Percentiles rank a stretch among this genome's conserved stretches.
These are phyloP conservation scores for Iguana delicatissima DNA, from an alignment of 2,797 vertebrate genomes.

Conservation along the genomic window DNA sequence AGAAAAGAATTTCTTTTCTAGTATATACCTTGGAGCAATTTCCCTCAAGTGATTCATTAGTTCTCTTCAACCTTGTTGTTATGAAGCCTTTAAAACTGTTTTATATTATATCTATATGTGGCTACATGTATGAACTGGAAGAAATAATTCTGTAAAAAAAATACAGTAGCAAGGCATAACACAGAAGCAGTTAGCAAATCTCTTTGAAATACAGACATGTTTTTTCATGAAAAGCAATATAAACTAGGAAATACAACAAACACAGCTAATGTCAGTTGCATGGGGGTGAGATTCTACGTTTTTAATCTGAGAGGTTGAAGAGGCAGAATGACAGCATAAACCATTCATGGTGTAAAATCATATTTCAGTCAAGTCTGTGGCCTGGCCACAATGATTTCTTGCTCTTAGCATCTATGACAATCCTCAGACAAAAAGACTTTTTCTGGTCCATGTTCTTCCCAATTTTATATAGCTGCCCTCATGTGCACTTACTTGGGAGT, in stretches of 20 bases:
- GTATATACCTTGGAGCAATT: background rate
- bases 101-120: background rate
- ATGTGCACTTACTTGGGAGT: background rate
- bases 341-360: slow-evolving; percentile 18
- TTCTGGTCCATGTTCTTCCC: background rate
- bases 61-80: background rate
- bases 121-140: background rate
- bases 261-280: background rate
- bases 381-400: background rate
- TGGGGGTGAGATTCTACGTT: background rate
- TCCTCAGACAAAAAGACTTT: background rate
- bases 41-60: background rate
- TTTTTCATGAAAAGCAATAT: background rate
- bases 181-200: background rate
- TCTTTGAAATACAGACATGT: slow-evolving; percentile 4
- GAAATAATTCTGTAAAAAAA: slow-evolving; percentile 11
- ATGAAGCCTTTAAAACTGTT: background rate
- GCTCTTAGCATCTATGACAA: background rate
- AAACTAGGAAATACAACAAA: background rate
- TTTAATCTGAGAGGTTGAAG: background rate
- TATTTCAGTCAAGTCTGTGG: background rate
- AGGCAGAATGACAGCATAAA: slow-evolving; percentile 3
- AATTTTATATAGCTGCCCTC: background rate
- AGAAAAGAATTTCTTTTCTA: background rate
- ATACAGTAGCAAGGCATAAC: background rate